Percentiles rank a stretch among this genome's conserved stretches.
These are phyloP conservation scores for Zelleria hepariella DNA, from an alignment of 2,888 invertebrate species.

Conservation along the genomic window DNA sequence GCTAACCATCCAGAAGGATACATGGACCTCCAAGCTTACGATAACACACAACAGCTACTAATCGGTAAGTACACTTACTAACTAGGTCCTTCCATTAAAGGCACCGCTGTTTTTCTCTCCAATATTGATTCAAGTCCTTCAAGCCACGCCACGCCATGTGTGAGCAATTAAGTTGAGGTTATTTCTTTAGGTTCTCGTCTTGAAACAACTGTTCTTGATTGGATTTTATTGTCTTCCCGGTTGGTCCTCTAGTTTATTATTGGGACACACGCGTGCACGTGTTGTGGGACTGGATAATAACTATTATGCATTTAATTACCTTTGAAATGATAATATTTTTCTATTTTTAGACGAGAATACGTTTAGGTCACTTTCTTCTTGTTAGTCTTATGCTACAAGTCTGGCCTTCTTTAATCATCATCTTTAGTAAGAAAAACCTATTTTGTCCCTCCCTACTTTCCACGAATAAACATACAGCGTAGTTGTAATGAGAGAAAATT, in stretches of 20 bases:
- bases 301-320: not conserved
- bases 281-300: not conserved
- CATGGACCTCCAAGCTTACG: constrained; percentile 55
- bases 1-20: constrained; percentile 34
- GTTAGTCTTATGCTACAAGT: no score
- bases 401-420: no score
- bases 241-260: constrained; percentile 41
- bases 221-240: constrained; percentile 59
- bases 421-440: no score
- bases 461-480: no score
- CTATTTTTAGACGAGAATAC: no score
- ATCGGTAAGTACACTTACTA: constrained; percentile 38
- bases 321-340: no score
- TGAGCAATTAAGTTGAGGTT: constrained; percentile 40
- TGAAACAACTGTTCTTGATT: constrained; percentile 51
- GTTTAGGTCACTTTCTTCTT: no score
- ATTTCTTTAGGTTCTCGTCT: constrained; percentile 24
- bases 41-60: constrained; percentile 52
- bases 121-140: not conserved
- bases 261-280: constrained; percentile 15
- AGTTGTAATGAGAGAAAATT: no score
- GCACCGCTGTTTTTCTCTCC: not conserved
- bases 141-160: constrained; percentile 36
- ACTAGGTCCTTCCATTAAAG: not conserved
- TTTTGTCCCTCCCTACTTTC: no score